Evolutionary conservation across 2,888 invertebrate genomes (phyloP).

Genomic region (Homarus gammarus): DNA sequence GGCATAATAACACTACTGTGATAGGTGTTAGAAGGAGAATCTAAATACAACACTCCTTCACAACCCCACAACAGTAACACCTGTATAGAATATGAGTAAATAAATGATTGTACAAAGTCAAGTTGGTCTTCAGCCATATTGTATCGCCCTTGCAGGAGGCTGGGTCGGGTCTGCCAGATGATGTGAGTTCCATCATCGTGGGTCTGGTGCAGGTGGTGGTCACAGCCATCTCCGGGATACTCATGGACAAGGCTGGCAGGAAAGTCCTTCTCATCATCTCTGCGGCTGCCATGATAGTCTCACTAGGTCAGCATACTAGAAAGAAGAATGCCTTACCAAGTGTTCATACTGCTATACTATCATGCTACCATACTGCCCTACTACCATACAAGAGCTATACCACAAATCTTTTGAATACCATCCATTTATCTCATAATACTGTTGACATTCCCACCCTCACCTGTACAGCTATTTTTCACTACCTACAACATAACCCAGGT

Average conservation of each 20-base stretch:
- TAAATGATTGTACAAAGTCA: too few species aligned
- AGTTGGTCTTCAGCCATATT: too few species aligned
- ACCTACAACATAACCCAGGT: neutral
- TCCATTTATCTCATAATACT: neutral
- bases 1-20: too few species aligned
- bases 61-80: too few species aligned
- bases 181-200: conserved; percentile 86
- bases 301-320: conserved; percentile 78
- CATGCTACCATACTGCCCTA: too few species aligned
- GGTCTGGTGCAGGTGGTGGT: conserved; percentile 94
- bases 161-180: neutral
- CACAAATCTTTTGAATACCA: too few species aligned
- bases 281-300: conserved; percentile 83
- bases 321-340: too few species aligned
- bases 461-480: neutral
- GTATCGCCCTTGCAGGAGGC: neutral
- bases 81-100: too few species aligned
- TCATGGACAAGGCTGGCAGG: conserved; percentile 93
- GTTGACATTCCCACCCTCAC: neutral
- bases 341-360: too few species aligned
- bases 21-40: too few species aligned
- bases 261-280: conserved; percentile 84
- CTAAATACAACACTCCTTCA: too few species aligned
- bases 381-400: too few species aligned
- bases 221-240: conserved; percentile 89